Percentiles rank a stretch among this genome's conserved stretches.
phyloP scores from a whole-genome alignment of 2,113 vertebrate species.

The Panthera tigris region DNA sequence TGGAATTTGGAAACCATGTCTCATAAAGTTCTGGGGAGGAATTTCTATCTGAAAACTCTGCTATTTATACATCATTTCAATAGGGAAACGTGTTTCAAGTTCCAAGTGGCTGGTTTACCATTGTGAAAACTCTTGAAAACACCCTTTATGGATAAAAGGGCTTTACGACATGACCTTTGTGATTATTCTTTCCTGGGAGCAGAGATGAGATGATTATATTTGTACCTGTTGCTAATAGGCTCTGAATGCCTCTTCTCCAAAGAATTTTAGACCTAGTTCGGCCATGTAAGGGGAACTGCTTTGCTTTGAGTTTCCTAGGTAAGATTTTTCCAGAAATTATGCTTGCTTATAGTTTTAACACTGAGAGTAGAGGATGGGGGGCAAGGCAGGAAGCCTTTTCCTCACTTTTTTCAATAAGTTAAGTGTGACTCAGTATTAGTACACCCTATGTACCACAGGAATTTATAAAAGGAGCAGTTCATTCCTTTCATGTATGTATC shows the following conservation, averaged over 20 bases:
- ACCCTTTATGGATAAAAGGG: background rate
- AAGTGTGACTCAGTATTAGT: background rate
- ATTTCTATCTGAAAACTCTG: background rate
- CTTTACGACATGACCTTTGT: background rate
- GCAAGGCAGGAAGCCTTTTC: background rate
- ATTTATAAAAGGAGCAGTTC: background rate
- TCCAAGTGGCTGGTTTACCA: background rate
- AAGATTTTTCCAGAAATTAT: background rate
- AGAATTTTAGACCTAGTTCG: background rate
- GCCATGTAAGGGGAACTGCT: background rate
- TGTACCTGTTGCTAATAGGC: background rate
- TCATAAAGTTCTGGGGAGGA: background rate
- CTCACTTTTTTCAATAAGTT: background rate
- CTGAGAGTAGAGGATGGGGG: background rate
- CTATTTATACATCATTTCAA: background rate
- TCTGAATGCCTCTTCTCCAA: background rate
- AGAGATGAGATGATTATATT: background rate
- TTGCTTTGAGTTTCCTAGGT: background rate
- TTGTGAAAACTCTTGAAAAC: background rate
- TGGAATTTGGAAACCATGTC: background rate
- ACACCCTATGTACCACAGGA: background rate
- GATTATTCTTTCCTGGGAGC: background rate
- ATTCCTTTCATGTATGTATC: background rate
- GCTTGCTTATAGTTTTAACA: background rate
- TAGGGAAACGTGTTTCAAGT: background rate